Percentiles rank a stretch among this genome's conserved stretches.
Evolutionary conservation across 2,797 vertebrate genomes (phyloP).

Genomic region (Poeciliopsis gracilis): DNA sequence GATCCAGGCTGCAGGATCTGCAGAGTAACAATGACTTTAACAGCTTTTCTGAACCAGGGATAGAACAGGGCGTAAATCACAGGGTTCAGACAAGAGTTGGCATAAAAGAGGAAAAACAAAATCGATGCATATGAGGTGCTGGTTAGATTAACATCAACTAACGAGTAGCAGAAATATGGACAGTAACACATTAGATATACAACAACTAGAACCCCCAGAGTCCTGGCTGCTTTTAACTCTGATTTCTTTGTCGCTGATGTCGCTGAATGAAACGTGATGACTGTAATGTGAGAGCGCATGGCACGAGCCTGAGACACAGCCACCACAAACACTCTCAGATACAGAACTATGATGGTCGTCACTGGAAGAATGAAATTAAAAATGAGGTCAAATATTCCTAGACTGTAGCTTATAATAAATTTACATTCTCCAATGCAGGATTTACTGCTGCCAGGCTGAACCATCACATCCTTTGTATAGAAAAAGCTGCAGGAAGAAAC

Average conservation of each 20-base stretch:
- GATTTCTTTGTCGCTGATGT: neutral
- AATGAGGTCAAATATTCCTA: neutral
- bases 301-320: neutral
- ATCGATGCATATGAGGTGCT: neutral
- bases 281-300: neutral
- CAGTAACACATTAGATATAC: slow-evolving; percentile 14
- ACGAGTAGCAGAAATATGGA: neutral
- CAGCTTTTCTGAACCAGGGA: slow-evolving; percentile 19
- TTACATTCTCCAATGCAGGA: neutral
- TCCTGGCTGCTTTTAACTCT: slow-evolving; percentile 9
- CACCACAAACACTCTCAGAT: neutral
- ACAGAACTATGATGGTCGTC: neutral
- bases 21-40: neutral
- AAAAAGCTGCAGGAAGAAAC: neutral
- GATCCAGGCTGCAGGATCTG: slow-evolving; percentile 14
- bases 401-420: neutral
- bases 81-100: slow-evolving; percentile 27
- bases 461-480: neutral
- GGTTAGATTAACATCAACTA: neutral
- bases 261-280: neutral
- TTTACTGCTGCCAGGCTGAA: neutral
- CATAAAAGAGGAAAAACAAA: neutral
- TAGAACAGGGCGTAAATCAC: slow-evolving; percentile 7
- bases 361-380: neutral
- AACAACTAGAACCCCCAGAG: slow-evolving; percentile 9